A percentile compares a stretch with the other conserved stretches of the same genome.
These are phyloP conservation scores for Equus quagga DNA, from an alignment of 2,113 vertebrate species.

Conservation along the genomic window DNA sequence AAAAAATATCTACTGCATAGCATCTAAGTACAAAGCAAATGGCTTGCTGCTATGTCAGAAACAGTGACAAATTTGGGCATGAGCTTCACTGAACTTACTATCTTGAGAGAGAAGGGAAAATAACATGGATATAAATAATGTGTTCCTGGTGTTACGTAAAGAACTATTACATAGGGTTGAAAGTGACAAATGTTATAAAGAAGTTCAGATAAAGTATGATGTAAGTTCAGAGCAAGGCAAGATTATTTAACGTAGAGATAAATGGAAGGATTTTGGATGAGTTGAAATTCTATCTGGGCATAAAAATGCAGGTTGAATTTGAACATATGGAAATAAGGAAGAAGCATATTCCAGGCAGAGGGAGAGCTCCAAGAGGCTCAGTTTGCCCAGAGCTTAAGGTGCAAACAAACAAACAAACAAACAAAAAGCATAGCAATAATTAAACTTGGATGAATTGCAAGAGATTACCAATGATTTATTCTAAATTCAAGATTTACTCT, in stretches of 20 bases:
- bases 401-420: not conserved
- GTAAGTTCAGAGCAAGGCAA: not conserved
- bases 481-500: not conserved
- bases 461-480: not conserved
- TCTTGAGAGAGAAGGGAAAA: slow-evolving; percentile 48
- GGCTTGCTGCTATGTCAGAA: not conserved
- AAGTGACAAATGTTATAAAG: slow-evolving; percentile 29
- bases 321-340: not conserved
- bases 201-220: slow-evolving; percentile 37
- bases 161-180: not conserved
- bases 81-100: slow-evolving; percentile 25
- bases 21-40: slow-evolving; percentile 13
- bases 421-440: not conserved
- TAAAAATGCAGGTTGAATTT: not conserved
- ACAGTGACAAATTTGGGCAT: slow-evolving; percentile 9
- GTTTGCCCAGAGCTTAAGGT: not conserved
- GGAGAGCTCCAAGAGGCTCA: not conserved
- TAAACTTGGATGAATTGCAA: not conserved
- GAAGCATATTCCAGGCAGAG: not conserved
- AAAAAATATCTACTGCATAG: not conserved
- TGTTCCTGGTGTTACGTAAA: not conserved
- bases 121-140: slow-evolving; percentile 9
- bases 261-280: not conserved
- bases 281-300: not conserved
- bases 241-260: slow-evolving; percentile 38